Conservation (phyloP, 2,888 invertebrate genomes). For the Chaitophorus viminalis region DNA sequence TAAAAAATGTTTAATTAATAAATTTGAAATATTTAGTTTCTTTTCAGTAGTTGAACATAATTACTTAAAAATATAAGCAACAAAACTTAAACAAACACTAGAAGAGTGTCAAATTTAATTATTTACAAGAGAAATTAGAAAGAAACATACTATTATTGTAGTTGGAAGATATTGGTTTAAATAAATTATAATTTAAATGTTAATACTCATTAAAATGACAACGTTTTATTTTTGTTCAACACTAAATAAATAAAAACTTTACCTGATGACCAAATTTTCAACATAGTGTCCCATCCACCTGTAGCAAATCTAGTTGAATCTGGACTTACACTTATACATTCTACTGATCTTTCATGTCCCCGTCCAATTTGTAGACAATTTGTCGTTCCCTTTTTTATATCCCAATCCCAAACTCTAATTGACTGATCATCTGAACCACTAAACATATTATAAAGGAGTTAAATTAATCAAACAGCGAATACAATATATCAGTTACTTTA, state of each 20-base stretch:
- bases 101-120: not conserved
- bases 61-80: not conserved
- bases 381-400: conserved; percentile 79
- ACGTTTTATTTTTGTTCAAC: too few relatives aligned
- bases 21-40: not conserved
- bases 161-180: too few relatives aligned
- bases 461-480: too few relatives aligned
- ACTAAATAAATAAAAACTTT: conserved; percentile 66
- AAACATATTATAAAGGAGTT: conserved; percentile 57
- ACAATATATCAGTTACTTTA: not conserved
- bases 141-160: too few relatives aligned
- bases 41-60: not conserved
- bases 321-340: conserved; percentile 83
- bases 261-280: conserved; percentile 91
- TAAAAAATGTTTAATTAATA: not conserved
- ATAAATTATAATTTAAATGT: too few relatives aligned
- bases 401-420: conserved; percentile 90
- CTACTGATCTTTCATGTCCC: conserved; percentile 92
- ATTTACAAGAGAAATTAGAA: too few relatives aligned
- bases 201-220: too few relatives aligned
- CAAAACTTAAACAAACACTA: not conserved
- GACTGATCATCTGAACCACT: conserved; percentile 94
- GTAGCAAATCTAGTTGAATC: conserved; percentile 78
- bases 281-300: conserved; percentile 91
- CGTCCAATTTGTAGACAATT: conserved; percentile 80